These are phyloP conservation scores for Eustalomyia histrio DNA, from an alignment of 2,888 invertebrate genomes.

Conservation along the genomic window DNA sequence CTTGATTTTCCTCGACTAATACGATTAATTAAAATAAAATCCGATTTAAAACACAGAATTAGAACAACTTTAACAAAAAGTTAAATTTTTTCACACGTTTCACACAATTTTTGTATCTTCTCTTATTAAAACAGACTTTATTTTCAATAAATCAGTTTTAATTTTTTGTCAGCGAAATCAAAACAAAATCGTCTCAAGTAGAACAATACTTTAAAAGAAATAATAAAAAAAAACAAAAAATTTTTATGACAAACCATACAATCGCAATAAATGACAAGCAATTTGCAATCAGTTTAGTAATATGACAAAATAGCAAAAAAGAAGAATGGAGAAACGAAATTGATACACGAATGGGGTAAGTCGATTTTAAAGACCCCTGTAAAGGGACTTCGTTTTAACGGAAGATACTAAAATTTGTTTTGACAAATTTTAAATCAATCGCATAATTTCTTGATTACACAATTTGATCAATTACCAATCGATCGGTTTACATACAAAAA, in stretches of 20 bases:
- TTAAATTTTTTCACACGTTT: too few relatives aligned
- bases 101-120: background rate
- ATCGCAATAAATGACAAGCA: constrained; percentile 8
- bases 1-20: background rate
- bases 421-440: too few relatives aligned
- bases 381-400: too few relatives aligned
- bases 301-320: too few relatives aligned
- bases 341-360: too few relatives aligned
- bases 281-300: background rate
- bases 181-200: constrained; percentile 49
- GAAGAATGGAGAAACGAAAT: too few relatives aligned
- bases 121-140: constrained; percentile 2
- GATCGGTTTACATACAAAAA: too few relatives aligned
- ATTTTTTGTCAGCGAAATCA: constrained; percentile 53
- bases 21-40: background rate
- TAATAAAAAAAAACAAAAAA: constrained; percentile 33
- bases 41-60: background rate
- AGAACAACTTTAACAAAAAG: too few relatives aligned
- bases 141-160: constrained; percentile 30
- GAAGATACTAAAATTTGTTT: too few relatives aligned
- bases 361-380: too few relatives aligned
- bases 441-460: too few relatives aligned
- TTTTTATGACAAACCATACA: constrained; percentile 38
- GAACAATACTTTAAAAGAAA: constrained; percentile 46
- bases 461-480: too few relatives aligned